Evolutionary conservation across 2,797 vertebrate species (phyloP).

Genomic region (Melanotaenia maccullochi): DNA sequence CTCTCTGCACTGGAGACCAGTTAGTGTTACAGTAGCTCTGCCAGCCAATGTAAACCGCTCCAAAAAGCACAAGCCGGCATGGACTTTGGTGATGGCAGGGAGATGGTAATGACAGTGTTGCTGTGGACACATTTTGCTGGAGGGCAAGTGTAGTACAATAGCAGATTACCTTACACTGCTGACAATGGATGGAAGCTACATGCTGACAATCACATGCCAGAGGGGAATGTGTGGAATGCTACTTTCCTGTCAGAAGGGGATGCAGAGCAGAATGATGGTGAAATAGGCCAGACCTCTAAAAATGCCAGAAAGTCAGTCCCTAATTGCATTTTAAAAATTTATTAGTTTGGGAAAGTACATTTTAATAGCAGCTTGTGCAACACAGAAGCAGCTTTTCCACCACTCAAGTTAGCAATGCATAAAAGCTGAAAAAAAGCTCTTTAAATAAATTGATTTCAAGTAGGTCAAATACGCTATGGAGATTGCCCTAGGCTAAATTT

Average conservation of each 20-base stretch:
- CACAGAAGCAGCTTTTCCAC: background rate
- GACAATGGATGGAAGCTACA: slow-evolving; percentile 64
- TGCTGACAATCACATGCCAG: slow-evolving; percentile 73
- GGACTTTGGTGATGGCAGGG: slow-evolving; percentile 14
- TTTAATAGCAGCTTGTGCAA: background rate
- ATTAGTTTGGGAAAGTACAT: background rate
- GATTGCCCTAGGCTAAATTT: slow-evolving; percentile 43
- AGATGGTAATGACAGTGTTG: slow-evolving; percentile 15
- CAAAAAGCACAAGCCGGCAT: slow-evolving; percentile 12
- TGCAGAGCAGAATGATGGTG: slow-evolving; percentile 33
- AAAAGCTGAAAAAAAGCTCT: slow-evolving; percentile 19
- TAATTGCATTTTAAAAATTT: slow-evolving; percentile 16
- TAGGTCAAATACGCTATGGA: slow-evolving; percentile 66
- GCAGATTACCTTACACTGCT: slow-evolving; percentile 66
- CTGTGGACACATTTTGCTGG: slow-evolving; percentile 50
- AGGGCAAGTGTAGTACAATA: slow-evolving; percentile 53
- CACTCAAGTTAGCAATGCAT: background rate
- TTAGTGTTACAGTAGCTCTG: slow-evolving; percentile 44
- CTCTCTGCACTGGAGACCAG: slow-evolving; percentile 38
- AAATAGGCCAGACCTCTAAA: slow-evolving; percentile 48
- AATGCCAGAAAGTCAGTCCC: slow-evolving; percentile 15
- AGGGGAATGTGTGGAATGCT: slow-evolving; percentile 76
- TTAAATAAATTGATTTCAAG: slow-evolving; percentile 44
- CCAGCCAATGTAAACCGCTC: slow-evolving; percentile 23
- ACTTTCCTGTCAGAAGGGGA: slow-evolving; percentile 49